These are phyloP conservation scores for Hesperophylax magnus DNA, from an alignment of 1,140 invertebrate species.

Conservation along the genomic window DNA sequence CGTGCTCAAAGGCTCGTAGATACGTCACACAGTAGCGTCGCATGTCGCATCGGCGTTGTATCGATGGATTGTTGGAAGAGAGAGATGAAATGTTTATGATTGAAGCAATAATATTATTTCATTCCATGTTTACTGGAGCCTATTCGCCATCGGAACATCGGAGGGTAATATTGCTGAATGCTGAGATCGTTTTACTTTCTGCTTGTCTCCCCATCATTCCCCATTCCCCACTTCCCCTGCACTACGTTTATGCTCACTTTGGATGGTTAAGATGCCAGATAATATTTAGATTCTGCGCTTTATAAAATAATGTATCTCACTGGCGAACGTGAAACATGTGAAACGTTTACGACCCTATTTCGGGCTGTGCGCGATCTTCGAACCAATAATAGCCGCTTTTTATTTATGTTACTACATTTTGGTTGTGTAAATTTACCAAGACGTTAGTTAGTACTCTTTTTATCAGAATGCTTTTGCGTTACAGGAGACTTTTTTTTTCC, in stretches of 20 bases:
- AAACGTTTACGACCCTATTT: conserved; percentile 26
- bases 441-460: neutral
- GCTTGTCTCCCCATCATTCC: conserved; percentile 12
- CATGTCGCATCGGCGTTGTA: conserved; percentile 31
- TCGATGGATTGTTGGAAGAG: conserved; percentile 43
- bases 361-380: neutral
- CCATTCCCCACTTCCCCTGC: neutral
- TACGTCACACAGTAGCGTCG: neutral
- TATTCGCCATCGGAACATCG: neutral
- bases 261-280: conserved; percentile 32
- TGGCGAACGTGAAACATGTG: conserved; percentile 3
- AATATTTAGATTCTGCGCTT: conserved; percentile 15
- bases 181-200: conserved; percentile 42
- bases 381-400: neutral
- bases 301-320: conserved; percentile 11
- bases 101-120: conserved; percentile 50
- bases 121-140: conserved; percentile 42
- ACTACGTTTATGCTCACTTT: conserved; percentile 22
- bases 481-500: neutral
- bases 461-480: neutral
- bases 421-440: neutral
- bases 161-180: conserved; percentile 35
- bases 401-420: conserved; percentile 14
- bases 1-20: conserved; percentile 48
- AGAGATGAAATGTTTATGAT: conserved; percentile 53